Evolutionary conservation across 2,797 vertebrate genomes (phyloP).

Genomic region (Enteromius thamalakanensis): DNA sequence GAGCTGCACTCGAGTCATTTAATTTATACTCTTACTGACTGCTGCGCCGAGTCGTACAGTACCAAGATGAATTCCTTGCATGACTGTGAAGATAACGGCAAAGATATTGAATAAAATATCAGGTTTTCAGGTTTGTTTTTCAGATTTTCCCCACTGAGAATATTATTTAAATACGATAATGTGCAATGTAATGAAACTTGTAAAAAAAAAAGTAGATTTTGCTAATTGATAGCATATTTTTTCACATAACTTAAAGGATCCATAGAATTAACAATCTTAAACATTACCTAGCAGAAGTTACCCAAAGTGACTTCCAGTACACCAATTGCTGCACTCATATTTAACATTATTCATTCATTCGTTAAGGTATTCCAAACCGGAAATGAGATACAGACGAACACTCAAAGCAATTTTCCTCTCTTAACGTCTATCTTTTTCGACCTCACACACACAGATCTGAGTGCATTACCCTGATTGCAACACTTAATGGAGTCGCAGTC

Average conservation of each 20-base stretch:
- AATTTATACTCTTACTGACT: neutral
- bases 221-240: neutral
- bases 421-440: neutral
- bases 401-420: constrained; percentile 10
- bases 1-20: neutral
- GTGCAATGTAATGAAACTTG: neutral
- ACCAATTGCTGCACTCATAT: constrained; percentile 1
- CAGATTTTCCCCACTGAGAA: neutral
- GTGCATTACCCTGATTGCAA: constrained; percentile 43
- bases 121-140: neutral
- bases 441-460: constrained; percentile 21
- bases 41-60: neutral
- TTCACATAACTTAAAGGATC: neutral
- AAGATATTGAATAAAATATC: neutral
- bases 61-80: neutral
- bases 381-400: constrained; percentile 30
- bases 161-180: neutral
- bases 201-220: neutral
- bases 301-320: neutral
- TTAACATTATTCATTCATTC: neutral
- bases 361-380: neutral
- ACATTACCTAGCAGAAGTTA: constrained; percentile 1
- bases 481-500: constrained; percentile 37
- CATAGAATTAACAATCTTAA: neutral
- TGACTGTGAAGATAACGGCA: neutral